Evolutionary conservation across 2,888 invertebrate species (phyloP).

Genomic region (Heliconius erato): DNA sequence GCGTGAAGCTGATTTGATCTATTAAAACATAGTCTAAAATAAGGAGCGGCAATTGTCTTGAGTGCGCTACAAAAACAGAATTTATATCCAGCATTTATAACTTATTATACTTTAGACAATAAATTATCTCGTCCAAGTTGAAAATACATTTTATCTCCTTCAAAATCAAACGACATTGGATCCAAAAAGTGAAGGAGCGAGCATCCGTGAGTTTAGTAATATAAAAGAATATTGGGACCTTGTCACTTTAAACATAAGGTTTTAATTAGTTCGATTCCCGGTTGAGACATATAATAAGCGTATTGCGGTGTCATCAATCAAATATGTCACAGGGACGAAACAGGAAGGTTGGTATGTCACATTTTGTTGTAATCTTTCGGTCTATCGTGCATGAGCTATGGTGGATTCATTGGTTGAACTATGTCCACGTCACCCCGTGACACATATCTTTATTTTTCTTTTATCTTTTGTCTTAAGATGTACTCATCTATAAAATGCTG

Average conservation of each 20-base stretch:
- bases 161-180: constrained; percentile 59
- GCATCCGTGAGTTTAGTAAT: constrained; percentile 51
- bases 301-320: constrained; percentile 63
- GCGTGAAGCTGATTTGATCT: constrained; percentile 26
- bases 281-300: constrained; percentile 31
- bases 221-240: constrained; percentile 26
- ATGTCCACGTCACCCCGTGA: constrained; percentile 9
- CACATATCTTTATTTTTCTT: constrained; percentile 21
- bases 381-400: constrained; percentile 26
- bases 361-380: constrained; percentile 28
- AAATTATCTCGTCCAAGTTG: constrained; percentile 36
- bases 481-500: background rate
- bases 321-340: constrained; percentile 47
- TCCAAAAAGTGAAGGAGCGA: constrained; percentile 60
- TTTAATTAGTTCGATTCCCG: background rate
- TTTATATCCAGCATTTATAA: constrained; percentile 20
- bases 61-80: constrained; percentile 4
- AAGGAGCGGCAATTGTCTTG: constrained; percentile 16
- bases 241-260: constrained; percentile 27
- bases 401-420: constrained; percentile 10
- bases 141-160: constrained; percentile 58
- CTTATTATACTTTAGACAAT: constrained; percentile 27
- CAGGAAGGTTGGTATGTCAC: constrained; percentile 35
- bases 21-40: constrained; percentile 33
- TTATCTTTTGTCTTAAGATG: background rate